Percentiles rank a stretch among this genome's conserved stretches.
Conservation (phyloP, 2,113 vertebrate species). For the Odontesthes bonariensis region DNA sequence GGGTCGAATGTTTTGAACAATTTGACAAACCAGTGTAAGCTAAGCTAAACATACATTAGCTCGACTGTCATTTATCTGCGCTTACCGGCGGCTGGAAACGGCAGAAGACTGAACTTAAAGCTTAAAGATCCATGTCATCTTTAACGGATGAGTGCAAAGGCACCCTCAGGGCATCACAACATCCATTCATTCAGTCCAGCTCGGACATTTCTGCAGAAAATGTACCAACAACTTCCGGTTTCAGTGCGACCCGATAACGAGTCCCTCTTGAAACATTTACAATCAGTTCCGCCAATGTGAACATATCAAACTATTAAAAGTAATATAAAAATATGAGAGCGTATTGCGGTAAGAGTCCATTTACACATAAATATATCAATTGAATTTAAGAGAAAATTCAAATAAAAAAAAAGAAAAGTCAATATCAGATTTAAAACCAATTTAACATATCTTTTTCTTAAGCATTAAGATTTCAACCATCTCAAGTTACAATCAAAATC, state of each 20-base stretch:
- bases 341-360: too few relatives aligned
- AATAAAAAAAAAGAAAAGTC: too few relatives aligned
- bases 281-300: slow-evolving; percentile 12
- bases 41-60: background rate
- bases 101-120: background rate
- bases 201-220: slow-evolving; percentile 29
- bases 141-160: slow-evolving; percentile 15
- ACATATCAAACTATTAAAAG: too few relatives aligned
- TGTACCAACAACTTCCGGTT: slow-evolving; percentile 79
- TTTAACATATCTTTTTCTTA: too few relatives aligned
- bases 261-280: background rate
- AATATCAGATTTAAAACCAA: too few relatives aligned
- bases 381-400: too few relatives aligned
- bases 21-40: slow-evolving; percentile 2
- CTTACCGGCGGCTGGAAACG: slow-evolving; percentile 42
- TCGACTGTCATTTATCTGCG: background rate
- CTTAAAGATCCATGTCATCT: slow-evolving; percentile 53
- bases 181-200: slow-evolving; percentile 55
- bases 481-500: too few relatives aligned
- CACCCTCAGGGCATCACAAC: slow-evolving; percentile 34
- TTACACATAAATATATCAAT: too few relatives aligned
- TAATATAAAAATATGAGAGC: too few relatives aligned
- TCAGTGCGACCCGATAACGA: slow-evolving; percentile 6
- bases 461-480: too few relatives aligned
- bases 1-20: background rate